phyloP scores from a whole-genome alignment of 2,797 vertebrate genomes.

The Adelosebastes latens region DNA sequence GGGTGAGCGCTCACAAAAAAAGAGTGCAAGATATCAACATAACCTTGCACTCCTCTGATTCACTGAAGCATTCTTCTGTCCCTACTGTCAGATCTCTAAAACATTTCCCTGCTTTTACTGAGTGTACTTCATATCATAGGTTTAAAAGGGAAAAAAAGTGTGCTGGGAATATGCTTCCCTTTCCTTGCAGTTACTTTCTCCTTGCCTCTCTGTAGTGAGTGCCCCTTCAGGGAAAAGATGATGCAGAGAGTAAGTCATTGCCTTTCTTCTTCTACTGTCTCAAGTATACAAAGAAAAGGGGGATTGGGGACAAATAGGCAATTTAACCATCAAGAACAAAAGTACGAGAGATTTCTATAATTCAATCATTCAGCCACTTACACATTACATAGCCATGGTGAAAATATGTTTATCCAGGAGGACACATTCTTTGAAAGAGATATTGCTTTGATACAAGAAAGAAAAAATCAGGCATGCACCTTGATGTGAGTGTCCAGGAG shows the following conservation, averaged over 20 bases:
- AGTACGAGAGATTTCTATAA: constrained; percentile 16
- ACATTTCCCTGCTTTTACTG: neutral
- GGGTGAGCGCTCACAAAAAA: neutral
- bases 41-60: constrained; percentile 13
- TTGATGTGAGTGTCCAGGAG: constrained; percentile 10
- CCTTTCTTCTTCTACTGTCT: neutral
- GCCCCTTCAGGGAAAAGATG: constrained; percentile 36
- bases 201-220: constrained; percentile 12
- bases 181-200: constrained; percentile 13
- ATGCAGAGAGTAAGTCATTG: constrained; percentile 23
- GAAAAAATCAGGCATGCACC: constrained; percentile 5
- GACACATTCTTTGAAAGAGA: constrained; percentile 28
- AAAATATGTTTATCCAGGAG: constrained; percentile 33
- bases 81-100: constrained; percentile 10
- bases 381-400: neutral
- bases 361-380: constrained; percentile 21
- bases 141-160: constrained; percentile 27
- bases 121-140: neutral
- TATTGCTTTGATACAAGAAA: constrained; percentile 30
- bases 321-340: constrained; percentile 17
- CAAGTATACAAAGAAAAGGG: constrained; percentile 17
- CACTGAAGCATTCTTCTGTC: constrained; percentile 4
- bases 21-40: neutral
- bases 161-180: constrained; percentile 14
- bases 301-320: constrained; percentile 5